Evolutionary conservation across 2,888 invertebrate species (phyloP).

Genomic region (Scaptomyza caliginosa): DNA sequence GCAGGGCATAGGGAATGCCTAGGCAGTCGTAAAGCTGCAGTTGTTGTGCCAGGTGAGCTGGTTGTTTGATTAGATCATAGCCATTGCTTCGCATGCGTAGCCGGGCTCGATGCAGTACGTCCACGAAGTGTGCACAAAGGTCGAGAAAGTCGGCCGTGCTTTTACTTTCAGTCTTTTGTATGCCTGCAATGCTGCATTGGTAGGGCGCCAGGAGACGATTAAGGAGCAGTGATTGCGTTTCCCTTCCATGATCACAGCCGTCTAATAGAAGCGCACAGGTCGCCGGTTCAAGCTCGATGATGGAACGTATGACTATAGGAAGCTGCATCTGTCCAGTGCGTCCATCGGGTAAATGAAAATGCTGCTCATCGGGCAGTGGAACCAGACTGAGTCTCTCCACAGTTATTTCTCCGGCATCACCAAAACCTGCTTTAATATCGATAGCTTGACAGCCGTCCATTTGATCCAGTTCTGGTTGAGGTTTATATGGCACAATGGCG

Average conservation of each 20-base stretch:
- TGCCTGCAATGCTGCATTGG: slow-evolving; percentile 88
- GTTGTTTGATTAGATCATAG: slow-evolving; percentile 28
- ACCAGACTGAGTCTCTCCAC: slow-evolving; percentile 87
- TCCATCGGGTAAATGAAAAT: slow-evolving; percentile 61
- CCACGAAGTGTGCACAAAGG: slow-evolving; percentile 86
- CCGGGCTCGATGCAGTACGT: slow-evolving; percentile 85
- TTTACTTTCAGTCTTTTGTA: slow-evolving; percentile 81
- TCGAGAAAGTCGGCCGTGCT: slow-evolving; percentile 84
- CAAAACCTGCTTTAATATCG: slow-evolving; percentile 88
- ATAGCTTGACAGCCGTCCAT: slow-evolving; percentile 82
- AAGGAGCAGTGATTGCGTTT: slow-evolving; percentile 78
- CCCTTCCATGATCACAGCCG: slow-evolving; percentile 85
- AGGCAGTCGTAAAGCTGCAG: slow-evolving; percentile 73
- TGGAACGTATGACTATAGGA: slow-evolving; percentile 78
- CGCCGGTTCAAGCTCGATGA: slow-evolving; percentile 76
- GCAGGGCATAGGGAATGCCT: slow-evolving; percentile 90
- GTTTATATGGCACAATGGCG: slow-evolving; percentile 83
- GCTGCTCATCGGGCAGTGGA: slow-evolving; percentile 51
- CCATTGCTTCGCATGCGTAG: slow-evolving; percentile 73
- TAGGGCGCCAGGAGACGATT: slow-evolving; percentile 91
- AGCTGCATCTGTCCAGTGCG: slow-evolving; percentile 40
- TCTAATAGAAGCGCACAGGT: slow-evolving; percentile 84
- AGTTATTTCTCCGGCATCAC: slow-evolving; percentile 87
- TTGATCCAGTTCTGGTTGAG: slow-evolving; percentile 57
- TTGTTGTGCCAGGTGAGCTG: slow-evolving; percentile 61